Conservation (phyloP, 2,888 invertebrate genomes). For the Rhopalosiphum nymphaeae region DNA sequence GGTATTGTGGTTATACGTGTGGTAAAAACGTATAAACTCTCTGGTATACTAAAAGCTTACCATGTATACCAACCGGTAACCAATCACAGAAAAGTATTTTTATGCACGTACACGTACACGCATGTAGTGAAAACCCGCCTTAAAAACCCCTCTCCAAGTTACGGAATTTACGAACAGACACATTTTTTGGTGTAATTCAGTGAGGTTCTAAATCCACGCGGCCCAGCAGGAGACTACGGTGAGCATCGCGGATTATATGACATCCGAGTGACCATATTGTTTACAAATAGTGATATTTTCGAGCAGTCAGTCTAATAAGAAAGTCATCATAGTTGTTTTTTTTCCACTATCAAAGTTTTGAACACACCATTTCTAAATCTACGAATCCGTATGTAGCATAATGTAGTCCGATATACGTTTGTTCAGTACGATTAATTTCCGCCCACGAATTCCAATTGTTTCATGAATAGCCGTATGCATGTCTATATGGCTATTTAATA, state of each 20-base stretch:
- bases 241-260: background rate
- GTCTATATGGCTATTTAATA: background rate
- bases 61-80: no score
- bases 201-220: background rate
- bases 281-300: background rate
- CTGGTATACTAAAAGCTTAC: no score
- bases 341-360: background rate
- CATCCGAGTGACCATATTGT: background rate
- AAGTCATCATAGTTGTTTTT: background rate
- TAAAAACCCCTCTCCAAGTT: no score
- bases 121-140: no score
- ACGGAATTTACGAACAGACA: background rate
- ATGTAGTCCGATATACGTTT: background rate
- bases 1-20: no score
- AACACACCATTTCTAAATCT: background rate
- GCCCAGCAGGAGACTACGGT: background rate
- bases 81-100: no score
- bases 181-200: background rate
- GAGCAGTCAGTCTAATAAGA: no score
- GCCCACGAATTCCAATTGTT: background rate
- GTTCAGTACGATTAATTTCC: background rate
- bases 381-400: background rate
- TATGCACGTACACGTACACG: no score
- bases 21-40: no score
- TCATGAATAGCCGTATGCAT: background rate